Percentiles rank a stretch among this genome's conserved stretches.
Evolutionary conservation across 2,888 invertebrate species (phyloP).

Genomic region (Agrotis puta): DNA sequence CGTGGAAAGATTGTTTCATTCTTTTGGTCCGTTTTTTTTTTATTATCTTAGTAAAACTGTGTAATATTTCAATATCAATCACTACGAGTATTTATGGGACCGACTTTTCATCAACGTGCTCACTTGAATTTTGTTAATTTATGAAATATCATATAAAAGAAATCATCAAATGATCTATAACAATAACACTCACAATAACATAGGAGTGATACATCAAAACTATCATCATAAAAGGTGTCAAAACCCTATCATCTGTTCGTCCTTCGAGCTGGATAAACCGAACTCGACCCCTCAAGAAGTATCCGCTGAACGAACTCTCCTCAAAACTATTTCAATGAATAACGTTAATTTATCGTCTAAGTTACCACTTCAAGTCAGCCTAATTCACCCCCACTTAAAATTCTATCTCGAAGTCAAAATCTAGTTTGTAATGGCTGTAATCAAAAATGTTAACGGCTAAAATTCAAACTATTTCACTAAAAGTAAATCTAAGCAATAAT

Average conservation of each 20-base stretch:
- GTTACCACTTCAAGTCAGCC: slow-evolving; percentile 10
- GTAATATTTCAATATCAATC: not conserved
- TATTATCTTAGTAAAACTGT: not conserved
- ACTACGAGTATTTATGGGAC: not conserved
- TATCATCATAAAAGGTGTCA: no score
- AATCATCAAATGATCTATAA: no score
- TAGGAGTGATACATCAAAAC: no score
- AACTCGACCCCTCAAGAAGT: not conserved
- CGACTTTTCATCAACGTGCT: not conserved
- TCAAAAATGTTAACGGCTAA: slow-evolving; percentile 44
- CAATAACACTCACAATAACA: no score
- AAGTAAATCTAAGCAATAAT: slow-evolving; percentile 51
- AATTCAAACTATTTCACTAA: slow-evolving; percentile 30
- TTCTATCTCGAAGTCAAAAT: slow-evolving; percentile 21
- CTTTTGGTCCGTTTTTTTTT: not conserved
- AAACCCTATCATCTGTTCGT: no score
- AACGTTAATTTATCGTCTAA: slow-evolving; percentile 23
- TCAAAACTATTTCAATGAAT: slow-evolving; percentile 21
- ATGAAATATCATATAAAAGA: no score
- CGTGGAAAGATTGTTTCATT: not conserved
- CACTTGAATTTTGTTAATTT: no score
- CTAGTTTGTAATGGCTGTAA: slow-evolving; percentile 27
- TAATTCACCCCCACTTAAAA: slow-evolving; percentile 6
- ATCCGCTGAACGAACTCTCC: not conserved
- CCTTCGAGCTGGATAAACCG: no score